Evolutionary conservation across 2,888 invertebrate species (phyloP), one percentile per base, ranked within the genome.

Genomic region (Mythimna impura): DNA sequence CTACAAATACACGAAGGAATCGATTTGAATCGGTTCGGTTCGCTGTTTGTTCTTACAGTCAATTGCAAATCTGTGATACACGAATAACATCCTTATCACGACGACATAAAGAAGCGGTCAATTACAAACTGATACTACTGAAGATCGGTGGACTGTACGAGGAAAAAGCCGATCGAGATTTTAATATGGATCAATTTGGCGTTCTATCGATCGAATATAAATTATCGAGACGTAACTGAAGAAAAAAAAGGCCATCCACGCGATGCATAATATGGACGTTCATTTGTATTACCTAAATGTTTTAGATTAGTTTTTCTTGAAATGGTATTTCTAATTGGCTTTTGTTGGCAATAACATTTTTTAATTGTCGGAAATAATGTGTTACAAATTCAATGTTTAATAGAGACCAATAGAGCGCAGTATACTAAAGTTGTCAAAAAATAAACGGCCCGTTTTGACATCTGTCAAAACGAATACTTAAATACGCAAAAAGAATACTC

Each of bases 181-280:
- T 67, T 61, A 71, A 71, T 83, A 80, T 83, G 71, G n/a, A 81
- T 75, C 71, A 36, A 64, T 74, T 74, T 62, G 47, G 60, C 80
- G 67, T 55, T 80, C 43, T 68, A 62, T 80, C 63, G 63, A 73
- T 36, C 66, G 79, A 47, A 47, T 47, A 47, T 20, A 47, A 47
- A 82, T 68, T 50, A 78, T 80, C 30, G 61, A 47, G 34, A 40
- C 66, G 66, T 78, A 66, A 73, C 78, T 22, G 36, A 22, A 10
- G 62, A 70, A 82, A 79, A 73, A 66, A 60, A 8, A 10, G 50
- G 55, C 3, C 43, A 40, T 20, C 40, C 40, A 70, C 62, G 54
- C 67, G 43, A 60, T 78, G 14, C n/a, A 68, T 54, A 76, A 68
- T 54, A 76, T 76, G 14, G 20, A 66, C 54, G n/a, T n/a, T 63